Base-by-base conservation (phyloP, 1,140 invertebrate species). In the Hycleus cichorii region DNA sequence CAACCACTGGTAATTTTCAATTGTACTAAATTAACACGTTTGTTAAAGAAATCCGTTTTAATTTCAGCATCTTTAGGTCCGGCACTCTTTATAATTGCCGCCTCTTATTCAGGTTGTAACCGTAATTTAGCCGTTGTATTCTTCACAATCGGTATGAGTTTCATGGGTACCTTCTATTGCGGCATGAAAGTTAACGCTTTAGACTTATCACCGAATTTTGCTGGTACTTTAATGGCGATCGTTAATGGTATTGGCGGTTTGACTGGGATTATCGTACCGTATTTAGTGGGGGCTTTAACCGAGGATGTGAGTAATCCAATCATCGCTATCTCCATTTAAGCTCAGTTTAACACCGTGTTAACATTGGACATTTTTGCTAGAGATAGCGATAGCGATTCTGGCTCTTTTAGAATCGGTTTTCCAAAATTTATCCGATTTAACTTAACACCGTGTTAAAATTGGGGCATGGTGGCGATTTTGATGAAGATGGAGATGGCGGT, bases 181-280 rank as follows among this genome's bases (percentile, higher is more conserved):
- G 85, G 85, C 39, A 84, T 88, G 79, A 87, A 88, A 72, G 83
- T 88, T 1, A 93, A 91, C 66, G 84, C 89, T 10, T 73, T 93
- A 47, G 90, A 93, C 73, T 81, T 95, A 49, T 86, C 86, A 39
- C 87, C 89, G 3, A 91, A 90, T 73, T 89, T 85, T 74, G 87
- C 89, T 9, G 89, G 90, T 46, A 86, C 86, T 1, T 73, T 91
- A 18, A 92, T 92, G 80, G 91, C 89, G 1, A 79, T 93, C 39
- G 87, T 89, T 0, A 93, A 93, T 71, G 89, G 88, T 1, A 84
- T 90, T 54, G 90, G 89, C 3, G 88, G 89, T 0, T 78, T 91
- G 3, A 85, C 89, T 46, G 90, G 88, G 8, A 90, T 93, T 49
- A 73, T 92, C 1, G 84, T 84, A 12, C 91, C 91, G 0, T 85